Evolutionary conservation across 1,140 invertebrate genomes (phyloP).

Genomic region (Diorhabda carinulata): DNA sequence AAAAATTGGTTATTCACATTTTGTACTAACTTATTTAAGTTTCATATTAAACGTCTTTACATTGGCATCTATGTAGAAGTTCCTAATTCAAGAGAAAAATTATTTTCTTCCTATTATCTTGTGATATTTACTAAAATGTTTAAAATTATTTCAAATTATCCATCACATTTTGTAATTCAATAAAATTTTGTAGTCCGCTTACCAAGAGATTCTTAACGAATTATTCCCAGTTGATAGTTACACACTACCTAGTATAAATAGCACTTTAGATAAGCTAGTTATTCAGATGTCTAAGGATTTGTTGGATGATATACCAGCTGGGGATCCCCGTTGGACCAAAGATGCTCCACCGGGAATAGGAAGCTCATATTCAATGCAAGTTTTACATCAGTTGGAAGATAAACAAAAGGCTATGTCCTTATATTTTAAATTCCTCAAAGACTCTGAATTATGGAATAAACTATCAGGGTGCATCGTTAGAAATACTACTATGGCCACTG

Average conservation of each 20-base stretch:
- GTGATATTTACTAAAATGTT: too few species aligned
- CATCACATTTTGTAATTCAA: too few species aligned
- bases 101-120: too few species aligned
- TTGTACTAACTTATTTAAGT: too few species aligned
- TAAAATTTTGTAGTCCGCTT: conserved; percentile 51
- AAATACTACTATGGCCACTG: conserved; percentile 60
- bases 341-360: conserved; percentile 48
- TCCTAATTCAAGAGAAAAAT: too few species aligned
- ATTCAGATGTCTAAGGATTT: conserved; percentile 72
- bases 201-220: conserved; percentile 62
- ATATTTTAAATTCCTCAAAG: conserved; percentile 73
- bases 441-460: conserved; percentile 67
- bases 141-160: too few species aligned
- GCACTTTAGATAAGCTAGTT: conserved; percentile 63
- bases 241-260: conserved; percentile 52
- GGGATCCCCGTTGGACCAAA: conserved; percentile 78
- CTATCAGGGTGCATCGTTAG: conserved; percentile 37
- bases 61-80: too few species aligned
- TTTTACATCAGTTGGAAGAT: conserved; percentile 76
- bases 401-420: conserved; percentile 77
- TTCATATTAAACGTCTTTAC: too few species aligned
- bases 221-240: conserved; percentile 56
- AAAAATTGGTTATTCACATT: too few species aligned
- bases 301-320: conserved; percentile 81
- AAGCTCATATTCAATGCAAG: conserved; percentile 71